phyloP scores from a whole-genome alignment of 2,888 invertebrate genomes.

The Hypomecis punctinalis region DNA sequence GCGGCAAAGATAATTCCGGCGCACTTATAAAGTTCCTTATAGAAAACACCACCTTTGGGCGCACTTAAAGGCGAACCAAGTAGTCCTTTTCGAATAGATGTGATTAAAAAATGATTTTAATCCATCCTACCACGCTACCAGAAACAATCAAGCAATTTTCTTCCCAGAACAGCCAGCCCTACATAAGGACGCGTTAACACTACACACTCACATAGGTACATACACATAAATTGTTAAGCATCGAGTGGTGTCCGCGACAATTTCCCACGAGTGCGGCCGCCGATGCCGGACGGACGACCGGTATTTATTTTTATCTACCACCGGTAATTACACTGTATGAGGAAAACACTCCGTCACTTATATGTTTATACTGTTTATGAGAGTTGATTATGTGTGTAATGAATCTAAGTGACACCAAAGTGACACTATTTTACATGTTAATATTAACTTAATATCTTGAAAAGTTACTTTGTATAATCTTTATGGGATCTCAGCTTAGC shows the following conservation, averaged over 20 bases:
- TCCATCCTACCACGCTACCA: too few relatives aligned
- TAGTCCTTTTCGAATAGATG: too few relatives aligned
- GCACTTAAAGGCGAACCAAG: too few relatives aligned
- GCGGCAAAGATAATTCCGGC: too few relatives aligned
- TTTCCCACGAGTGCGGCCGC: constrained; percentile 56
- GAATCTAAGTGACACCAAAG: too few relatives aligned
- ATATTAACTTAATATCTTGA: too few relatives aligned
- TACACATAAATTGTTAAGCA: constrained; percentile 56
- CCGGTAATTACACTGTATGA: constrained; percentile 29
- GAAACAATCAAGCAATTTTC: not conserved
- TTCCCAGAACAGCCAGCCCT: constrained; percentile 21
- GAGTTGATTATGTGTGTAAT: not conserved
- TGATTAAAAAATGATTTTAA: too few relatives aligned
- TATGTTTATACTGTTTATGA: constrained; percentile 5
- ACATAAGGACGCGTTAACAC: constrained; percentile 51
- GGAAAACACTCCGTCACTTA: constrained; percentile 21
- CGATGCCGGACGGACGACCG: constrained; percentile 26
- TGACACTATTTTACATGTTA: too few relatives aligned
- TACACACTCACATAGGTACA: constrained; percentile 39
- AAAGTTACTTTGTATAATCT: too few relatives aligned
- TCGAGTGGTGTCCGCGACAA: constrained; percentile 53
- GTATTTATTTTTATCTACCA: constrained; percentile 26
- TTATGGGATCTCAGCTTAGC: too few relatives aligned
- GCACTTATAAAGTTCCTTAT: too few relatives aligned
- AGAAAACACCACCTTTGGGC: too few relatives aligned